Base-by-base conservation (phyloP, 1,140 invertebrate genomes). In the Halesus radiatus region DNA sequence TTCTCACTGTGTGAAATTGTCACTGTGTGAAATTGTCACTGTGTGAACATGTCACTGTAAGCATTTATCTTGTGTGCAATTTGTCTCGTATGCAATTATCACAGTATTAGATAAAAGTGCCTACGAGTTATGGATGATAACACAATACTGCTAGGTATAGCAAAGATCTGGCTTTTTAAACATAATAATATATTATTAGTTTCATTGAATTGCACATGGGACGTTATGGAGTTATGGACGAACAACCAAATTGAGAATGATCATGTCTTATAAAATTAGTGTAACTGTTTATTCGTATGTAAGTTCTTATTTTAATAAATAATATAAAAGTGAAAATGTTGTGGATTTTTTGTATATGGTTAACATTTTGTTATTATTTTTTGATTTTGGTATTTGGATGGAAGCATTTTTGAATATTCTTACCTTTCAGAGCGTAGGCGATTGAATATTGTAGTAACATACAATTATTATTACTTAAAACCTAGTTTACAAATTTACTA, bases 401-500 rank as follows among this genome's bases (percentile, higher is more conserved):
- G n/a, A 29, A 66, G 62, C 62, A 66, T 66, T 66, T 66, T 66
- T 13, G 1, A 60, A 22, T 7, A 58, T 58, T 18, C n/a, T n/a
- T 58, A 60, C n/a, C 7, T 60, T 60, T 13, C 23, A 22, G 18
- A 60, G 18, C 7, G 20, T 60, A 60, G 8, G 23, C 18, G 29
- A 29, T 64, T 64, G 23, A 66, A 22, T 66, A 66, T 16, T 66
- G 62, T 70, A 70, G 66, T 20, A 23, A 5, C 37, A 50, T n/a
- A 45, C 66, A 70, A 50, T 70, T 45, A 50, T 64, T 64, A 23
- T 70, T 70, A 70, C 32, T 56, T 74, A 54, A 72, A 72, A 20
- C 13, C 10, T 58, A 74, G 45, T 74, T 78, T 58, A 78, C 53
- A 78, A 54, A 58, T n/a, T 18, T 62, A 78, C 29, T 54, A 54